Conservation (phyloP, 2,888 invertebrate species). For the Philaethria dido region DNA sequence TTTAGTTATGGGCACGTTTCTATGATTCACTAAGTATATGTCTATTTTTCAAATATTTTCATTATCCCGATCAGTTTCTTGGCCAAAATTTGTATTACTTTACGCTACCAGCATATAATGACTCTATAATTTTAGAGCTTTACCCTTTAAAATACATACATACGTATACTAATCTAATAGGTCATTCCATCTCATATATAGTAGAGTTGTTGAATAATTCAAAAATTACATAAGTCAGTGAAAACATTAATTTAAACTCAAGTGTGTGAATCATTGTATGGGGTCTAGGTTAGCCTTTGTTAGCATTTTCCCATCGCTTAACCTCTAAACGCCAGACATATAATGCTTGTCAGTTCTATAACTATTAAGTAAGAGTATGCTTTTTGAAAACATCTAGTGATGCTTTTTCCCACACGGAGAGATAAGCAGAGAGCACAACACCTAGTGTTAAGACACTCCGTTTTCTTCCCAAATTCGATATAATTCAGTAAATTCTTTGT, state of each 20-base stretch:
- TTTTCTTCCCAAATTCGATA: too few relatives aligned
- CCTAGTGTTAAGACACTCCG: too few relatives aligned
- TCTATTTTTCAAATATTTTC: too few relatives aligned
- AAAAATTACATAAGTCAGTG: conserved; percentile 65
- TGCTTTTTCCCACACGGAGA: neutral
- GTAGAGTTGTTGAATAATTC: conserved; percentile 44
- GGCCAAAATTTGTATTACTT: too few relatives aligned
- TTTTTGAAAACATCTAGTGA: neutral
- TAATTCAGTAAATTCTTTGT: too few relatives aligned
- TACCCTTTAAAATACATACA: neutral
- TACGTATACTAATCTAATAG: neutral
- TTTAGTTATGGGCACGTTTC: too few relatives aligned
- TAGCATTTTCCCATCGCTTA: conserved; percentile 58
- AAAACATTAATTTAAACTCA: conserved; percentile 68
- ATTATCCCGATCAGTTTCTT: too few relatives aligned
- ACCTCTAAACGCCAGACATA: conserved; percentile 52
- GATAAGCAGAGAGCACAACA: too few relatives aligned
- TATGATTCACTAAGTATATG: too few relatives aligned
- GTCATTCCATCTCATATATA: conserved; percentile 9
- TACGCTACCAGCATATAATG: too few relatives aligned
- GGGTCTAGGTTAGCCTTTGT: conserved; percentile 76
- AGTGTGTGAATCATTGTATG: conserved; percentile 70
- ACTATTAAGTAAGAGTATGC: conserved; percentile 23
- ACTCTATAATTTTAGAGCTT: too few relatives aligned
- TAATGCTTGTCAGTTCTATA: conserved; percentile 33